phyloP scores from a whole-genome alignment of 2,888 invertebrate species.

The Aspidiotus rigidus region DNA sequence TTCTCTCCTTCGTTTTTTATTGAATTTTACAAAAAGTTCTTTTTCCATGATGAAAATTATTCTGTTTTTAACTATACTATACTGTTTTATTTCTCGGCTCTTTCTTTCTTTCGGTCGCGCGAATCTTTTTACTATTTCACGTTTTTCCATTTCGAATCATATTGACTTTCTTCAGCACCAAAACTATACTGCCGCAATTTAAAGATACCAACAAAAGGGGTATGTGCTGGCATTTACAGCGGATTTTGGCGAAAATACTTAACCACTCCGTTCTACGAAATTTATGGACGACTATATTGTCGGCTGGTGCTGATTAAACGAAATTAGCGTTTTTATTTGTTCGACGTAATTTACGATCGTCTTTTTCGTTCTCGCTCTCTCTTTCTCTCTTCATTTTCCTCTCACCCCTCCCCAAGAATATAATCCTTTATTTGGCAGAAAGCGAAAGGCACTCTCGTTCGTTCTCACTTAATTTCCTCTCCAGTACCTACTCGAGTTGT shows the following conservation, averaged over 20 bases:
- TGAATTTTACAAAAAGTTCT: no score
- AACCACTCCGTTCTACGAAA: slow-evolving; percentile 24
- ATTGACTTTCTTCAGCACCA: background rate
- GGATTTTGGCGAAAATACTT: slow-evolving; percentile 14
- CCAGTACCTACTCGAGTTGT: no score
- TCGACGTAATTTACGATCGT: slow-evolving; percentile 27
- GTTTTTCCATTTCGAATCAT: background rate
- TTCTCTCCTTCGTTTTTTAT: no score
- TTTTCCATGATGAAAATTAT: no score
- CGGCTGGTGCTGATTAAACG: slow-evolving; percentile 29
- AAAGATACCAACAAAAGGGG: no score
- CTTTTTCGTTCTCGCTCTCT: slow-evolving; percentile 34
- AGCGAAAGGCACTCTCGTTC: no score
- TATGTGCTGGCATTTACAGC: background rate
- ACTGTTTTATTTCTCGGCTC: background rate
- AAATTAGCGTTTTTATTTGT: slow-evolving; percentile 28
- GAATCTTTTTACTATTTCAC: background rate
- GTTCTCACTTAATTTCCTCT: no score
- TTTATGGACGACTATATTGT: slow-evolving; percentile 29
- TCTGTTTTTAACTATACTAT: background rate
- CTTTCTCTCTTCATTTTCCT: slow-evolving; percentile 26
- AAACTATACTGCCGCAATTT: no score
- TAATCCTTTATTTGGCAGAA: no score
- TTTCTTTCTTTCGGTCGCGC: background rate
- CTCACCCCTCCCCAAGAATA: slow-evolving; percentile 6